phyloP scores from a whole-genome alignment of 2,888 invertebrate species.

The Lucinisca nassula region DNA sequence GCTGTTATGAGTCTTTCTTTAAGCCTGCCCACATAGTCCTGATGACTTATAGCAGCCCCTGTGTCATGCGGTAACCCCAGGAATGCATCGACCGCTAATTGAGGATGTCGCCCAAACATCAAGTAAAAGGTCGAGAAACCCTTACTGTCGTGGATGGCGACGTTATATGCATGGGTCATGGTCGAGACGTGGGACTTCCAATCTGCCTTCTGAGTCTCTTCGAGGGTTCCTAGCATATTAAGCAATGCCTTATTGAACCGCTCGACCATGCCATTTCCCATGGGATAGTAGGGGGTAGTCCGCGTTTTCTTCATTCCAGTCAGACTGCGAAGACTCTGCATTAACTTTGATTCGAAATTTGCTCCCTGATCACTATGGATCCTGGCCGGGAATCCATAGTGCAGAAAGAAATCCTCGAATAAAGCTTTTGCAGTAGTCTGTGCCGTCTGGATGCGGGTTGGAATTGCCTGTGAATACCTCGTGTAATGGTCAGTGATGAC shows the following conservation, averaged over 20 bases:
- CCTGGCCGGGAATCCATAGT: constrained; percentile 5
- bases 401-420: not conserved
- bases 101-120: no score
- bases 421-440: not conserved
- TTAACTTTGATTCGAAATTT: not conserved
- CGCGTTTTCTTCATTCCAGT: not conserved
- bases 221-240: not conserved
- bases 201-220: not conserved
- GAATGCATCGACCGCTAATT: not conserved
- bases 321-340: not conserved
- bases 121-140: not conserved
- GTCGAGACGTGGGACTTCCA: not conserved
- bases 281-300: not conserved
- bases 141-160: not conserved
- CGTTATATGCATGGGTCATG: not conserved
- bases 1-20: not conserved
- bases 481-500: no score
- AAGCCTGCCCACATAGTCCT: not conserved
- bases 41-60: not conserved
- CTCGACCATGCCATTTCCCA: constrained; percentile 5
- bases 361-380: not conserved
- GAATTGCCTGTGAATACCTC: not conserved
- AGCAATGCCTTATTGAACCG: not conserved
- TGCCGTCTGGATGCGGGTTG: not conserved
- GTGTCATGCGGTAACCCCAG: not conserved